Percentiles rank a stretch among this genome's conserved stretches.
Evolutionary conservation across 2,113 vertebrate species (phyloP).

Genomic region (Gobio gobio): DNA sequence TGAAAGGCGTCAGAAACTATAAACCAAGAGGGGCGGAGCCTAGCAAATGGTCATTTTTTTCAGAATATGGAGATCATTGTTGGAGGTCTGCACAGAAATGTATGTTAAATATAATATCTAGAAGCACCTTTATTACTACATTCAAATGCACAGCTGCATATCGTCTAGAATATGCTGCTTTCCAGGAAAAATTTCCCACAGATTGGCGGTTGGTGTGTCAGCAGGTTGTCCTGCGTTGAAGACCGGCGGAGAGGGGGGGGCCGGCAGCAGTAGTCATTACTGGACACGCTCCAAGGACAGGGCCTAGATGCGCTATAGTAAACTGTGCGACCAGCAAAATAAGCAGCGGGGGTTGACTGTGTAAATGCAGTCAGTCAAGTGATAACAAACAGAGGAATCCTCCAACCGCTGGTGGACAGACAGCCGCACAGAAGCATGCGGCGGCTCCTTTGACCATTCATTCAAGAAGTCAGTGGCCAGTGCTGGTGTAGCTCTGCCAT

Average conservation of each 20-base stretch:
- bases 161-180: slow-evolving; percentile 8
- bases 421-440: slow-evolving; percentile 5
- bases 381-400: slow-evolving; percentile 64
- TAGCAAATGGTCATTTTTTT: neutral
- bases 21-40: neutral
- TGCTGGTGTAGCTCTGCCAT: neutral
- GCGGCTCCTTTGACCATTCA: slow-evolving; percentile 3
- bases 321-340: slow-evolving; percentile 67
- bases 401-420: slow-evolving; percentile 39
- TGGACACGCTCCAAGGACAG: slow-evolving; percentile 58
- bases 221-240: slow-evolving; percentile 42
- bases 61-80: neutral
- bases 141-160: neutral
- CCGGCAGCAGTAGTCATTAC: slow-evolving; percentile 46
- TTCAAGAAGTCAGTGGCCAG: slow-evolving; percentile 20
- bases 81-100: neutral
- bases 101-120: neutral
- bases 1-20: neutral
- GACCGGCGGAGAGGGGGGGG: slow-evolving; percentile 35
- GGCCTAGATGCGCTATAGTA: slow-evolving; percentile 58
- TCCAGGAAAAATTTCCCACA: slow-evolving; percentile 49
- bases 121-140: neutral
- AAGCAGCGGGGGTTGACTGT: slow-evolving; percentile 63
- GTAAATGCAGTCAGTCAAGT: slow-evolving; percentile 60
- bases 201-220: slow-evolving; percentile 40